These are phyloP conservation scores for Nyctereutes procyonoides DNA, from an alignment of 2,113 vertebrate genomes.

Conservation along the genomic window DNA sequence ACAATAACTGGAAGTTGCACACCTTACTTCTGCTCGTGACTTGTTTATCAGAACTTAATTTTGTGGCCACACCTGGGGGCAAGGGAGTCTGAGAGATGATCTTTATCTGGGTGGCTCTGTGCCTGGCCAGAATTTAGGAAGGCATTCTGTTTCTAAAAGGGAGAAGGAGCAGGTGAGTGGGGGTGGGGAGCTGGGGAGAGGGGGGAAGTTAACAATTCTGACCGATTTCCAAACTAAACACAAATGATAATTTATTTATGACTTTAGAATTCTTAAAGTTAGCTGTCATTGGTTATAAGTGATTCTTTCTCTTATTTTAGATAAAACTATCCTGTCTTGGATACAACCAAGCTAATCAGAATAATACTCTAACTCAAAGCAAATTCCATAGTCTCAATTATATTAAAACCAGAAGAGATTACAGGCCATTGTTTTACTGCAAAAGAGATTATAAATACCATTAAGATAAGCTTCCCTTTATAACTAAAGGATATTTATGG, in stretches of 20 bases:
- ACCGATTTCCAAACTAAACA: slow-evolving; percentile 35
- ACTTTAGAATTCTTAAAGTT: slow-evolving; percentile 52
- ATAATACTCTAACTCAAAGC: slow-evolving; percentile 50
- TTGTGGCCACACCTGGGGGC: background rate
- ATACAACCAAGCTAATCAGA: slow-evolving; percentile 61
- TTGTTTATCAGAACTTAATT: background rate
- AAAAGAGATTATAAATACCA: slow-evolving; percentile 59
- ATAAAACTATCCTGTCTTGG: slow-evolving; percentile 56
- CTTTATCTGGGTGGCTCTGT: background rate
- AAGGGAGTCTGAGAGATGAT: slow-evolving; percentile 11
- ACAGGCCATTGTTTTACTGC: slow-evolving; percentile 48
- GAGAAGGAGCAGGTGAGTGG: background rate
- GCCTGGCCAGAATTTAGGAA: background rate
- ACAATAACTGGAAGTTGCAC: background rate
- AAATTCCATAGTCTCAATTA: slow-evolving; percentile 41
- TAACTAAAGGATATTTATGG: slow-evolving; percentile 65
- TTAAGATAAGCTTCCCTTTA: slow-evolving; percentile 62
- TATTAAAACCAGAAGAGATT: slow-evolving; percentile 63
- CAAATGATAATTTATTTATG: slow-evolving; percentile 29
- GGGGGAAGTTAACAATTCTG: background rate
- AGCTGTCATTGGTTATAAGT: slow-evolving; percentile 22
- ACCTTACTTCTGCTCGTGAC: background rate
- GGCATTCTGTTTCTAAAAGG: slow-evolving; percentile 12
- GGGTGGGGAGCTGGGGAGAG: background rate
- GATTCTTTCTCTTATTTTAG: slow-evolving; percentile 58